A percentile compares a stretch with the other conserved stretches of the same genome.
Conservation (phyloP, 2,797 vertebrate genomes). For the Australoheros facetus region DNA sequence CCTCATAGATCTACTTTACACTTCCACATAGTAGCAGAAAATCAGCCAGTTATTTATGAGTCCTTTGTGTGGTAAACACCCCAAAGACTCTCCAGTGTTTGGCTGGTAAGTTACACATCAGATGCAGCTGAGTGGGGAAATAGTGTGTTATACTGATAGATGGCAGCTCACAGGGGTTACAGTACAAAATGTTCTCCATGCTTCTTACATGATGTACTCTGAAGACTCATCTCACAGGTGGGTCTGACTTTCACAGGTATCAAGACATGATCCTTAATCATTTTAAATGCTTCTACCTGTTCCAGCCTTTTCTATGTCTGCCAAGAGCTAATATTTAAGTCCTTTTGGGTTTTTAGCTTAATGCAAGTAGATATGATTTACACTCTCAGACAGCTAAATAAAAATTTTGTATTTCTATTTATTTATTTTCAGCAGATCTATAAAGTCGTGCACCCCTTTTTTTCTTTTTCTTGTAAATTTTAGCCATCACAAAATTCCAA, state of each 20-base stretch:
- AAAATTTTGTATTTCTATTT: not conserved
- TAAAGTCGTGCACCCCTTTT: accelerated
- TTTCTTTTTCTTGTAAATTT: not conserved
- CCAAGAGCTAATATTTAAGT: not conserved
- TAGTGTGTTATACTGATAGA: constrained; percentile 38
- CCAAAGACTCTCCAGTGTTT: constrained; percentile 20
- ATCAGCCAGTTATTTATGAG: constrained; percentile 12
- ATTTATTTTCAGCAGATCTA: not conserved
- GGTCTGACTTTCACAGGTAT: constrained; percentile 20
- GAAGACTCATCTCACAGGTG: constrained; percentile 20
- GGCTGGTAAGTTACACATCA: constrained; percentile 25
- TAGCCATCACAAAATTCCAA: not conserved
- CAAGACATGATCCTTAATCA: constrained; percentile 18
- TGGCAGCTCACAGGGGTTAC: constrained; percentile 16
- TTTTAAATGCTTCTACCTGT: constrained; percentile 2
- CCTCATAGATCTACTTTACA: constrained; percentile 26
- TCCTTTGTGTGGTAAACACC: constrained; percentile 29
- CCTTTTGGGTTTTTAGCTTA: accelerated
- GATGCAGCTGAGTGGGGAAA: constrained; percentile 24
- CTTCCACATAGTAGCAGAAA: constrained; percentile 11
- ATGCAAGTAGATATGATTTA: not conserved
- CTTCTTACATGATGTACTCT: constrained; percentile 35
- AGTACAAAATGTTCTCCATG: constrained; percentile 44
- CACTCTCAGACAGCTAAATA: not conserved
- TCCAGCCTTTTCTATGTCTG: not conserved